Evolutionary conservation across 2,113 vertebrate genomes (phyloP).

Genomic region (Callaeas wilsoni): DNA sequence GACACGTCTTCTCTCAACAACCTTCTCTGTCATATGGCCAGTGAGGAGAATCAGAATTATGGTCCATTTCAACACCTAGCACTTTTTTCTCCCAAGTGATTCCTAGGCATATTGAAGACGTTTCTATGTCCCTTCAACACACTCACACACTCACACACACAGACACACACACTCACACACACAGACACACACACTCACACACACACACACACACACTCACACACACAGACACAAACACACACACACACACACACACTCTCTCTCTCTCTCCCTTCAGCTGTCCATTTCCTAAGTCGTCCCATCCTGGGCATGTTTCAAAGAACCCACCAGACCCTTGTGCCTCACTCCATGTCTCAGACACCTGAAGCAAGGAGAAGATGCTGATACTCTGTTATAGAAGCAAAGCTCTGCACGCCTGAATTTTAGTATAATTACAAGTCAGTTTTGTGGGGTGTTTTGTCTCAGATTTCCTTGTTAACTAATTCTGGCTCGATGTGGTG

Average conservation of each 20-base stretch:
- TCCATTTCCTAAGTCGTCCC: background rate
- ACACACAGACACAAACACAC: background rate
- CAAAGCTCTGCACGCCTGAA: background rate
- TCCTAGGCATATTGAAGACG: background rate
- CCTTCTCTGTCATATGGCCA: slow-evolving; percentile 8
- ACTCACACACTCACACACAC: too few species aligned
- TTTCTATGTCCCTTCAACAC: background rate
- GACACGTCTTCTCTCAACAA: slow-evolving; percentile 26
- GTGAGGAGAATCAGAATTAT: slow-evolving; percentile 30
- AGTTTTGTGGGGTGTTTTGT: background rate
- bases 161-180: background rate
- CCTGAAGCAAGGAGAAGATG: background rate
- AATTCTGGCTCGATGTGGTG: background rate
- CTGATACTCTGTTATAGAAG: background rate
- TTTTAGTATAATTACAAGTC: background rate
- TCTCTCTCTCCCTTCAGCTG: background rate
- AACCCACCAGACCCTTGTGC: background rate
- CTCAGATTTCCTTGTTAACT: background rate
- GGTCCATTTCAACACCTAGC: background rate
- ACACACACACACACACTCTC: too few species aligned
- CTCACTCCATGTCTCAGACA: background rate
- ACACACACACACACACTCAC: fast-evolving
- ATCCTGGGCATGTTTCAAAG: background rate
- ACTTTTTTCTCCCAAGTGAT: background rate
- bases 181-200: background rate